phyloP scores from a whole-genome alignment of 2,888 invertebrate genomes.

The Harmothoe impar region DNA sequence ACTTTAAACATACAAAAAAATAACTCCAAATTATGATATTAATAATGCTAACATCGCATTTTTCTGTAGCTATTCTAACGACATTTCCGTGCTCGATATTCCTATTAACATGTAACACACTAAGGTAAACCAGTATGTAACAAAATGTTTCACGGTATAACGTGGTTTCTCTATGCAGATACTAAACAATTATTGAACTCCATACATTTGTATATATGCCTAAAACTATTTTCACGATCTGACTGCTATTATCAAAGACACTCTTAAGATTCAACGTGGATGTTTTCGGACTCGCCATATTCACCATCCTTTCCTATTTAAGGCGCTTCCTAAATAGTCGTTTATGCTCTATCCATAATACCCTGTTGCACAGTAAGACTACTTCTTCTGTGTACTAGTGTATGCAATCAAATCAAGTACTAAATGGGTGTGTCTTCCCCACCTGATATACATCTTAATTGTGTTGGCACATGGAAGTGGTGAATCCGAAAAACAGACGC shows the following conservation, averaged over 20 bases:
- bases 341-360: not conserved
- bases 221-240: not conserved
- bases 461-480: not conserved
- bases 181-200: not conserved
- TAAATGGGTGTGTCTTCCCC: not conserved
- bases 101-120: too few relatives aligned
- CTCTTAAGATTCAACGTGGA: not conserved
- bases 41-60: too few relatives aligned
- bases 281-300: conserved; percentile 16
- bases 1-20: too few relatives aligned
- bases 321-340: not conserved
- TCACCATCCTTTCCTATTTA: not conserved
- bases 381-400: not conserved
- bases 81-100: too few relatives aligned
- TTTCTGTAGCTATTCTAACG: too few relatives aligned
- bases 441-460: not conserved
- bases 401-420: not conserved
- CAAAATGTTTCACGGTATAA: not conserved
- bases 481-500: not conserved
- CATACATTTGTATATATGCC: not conserved
- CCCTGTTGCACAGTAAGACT: not conserved
- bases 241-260: conserved; percentile 7
- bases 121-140: too few relatives aligned
- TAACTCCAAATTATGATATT: too few relatives aligned
- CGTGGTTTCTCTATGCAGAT: conserved; percentile 31